Percentiles rank a stretch among this genome's conserved stretches.
phyloP scores from a whole-genome alignment of 2,797 vertebrate species.

The Anas bahamensis region DNA sequence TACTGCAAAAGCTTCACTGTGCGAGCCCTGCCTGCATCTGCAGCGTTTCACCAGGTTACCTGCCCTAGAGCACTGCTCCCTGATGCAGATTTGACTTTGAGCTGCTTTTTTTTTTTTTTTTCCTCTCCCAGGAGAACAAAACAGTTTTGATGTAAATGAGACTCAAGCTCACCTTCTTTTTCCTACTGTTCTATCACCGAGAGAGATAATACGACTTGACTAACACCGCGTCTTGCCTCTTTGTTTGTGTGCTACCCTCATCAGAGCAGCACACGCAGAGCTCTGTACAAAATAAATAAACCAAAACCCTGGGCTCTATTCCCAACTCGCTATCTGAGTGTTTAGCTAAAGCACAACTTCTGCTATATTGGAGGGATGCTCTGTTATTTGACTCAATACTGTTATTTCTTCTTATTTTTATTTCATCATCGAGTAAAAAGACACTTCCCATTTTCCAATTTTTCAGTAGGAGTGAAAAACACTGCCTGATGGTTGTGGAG shows the following conservation, averaged over 20 bases:
- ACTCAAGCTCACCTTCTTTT: neutral
- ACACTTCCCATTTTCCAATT: neutral
- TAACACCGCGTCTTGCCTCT: neutral
- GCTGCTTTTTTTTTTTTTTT: neutral
- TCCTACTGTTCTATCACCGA: neutral
- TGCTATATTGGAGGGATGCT: neutral
- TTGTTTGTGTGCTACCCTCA: slow-evolving; percentile 13
- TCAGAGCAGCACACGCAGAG: slow-evolving; percentile 10
- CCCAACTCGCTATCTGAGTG: neutral
- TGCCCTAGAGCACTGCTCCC: neutral
- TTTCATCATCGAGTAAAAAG: slow-evolving; percentile 19
- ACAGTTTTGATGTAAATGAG: neutral
- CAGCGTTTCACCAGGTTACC: neutral
- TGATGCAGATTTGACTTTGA: neutral
- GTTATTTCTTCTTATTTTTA: slow-evolving; percentile 32
- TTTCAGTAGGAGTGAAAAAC: slow-evolving; percentile 34
- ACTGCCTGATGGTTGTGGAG: neutral
- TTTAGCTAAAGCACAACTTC: slow-evolving; percentile 23
- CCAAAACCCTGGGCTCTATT: neutral
- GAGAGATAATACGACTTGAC: neutral
- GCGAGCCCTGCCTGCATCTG: neutral
- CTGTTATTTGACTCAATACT: slow-evolving; percentile 35
- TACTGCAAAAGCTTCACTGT: neutral
- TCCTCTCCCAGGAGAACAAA: neutral
- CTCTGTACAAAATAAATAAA: slow-evolving; percentile 14